Conservation (phyloP, 2,888 invertebrate genomes). For the Byasa hedistus region DNA sequence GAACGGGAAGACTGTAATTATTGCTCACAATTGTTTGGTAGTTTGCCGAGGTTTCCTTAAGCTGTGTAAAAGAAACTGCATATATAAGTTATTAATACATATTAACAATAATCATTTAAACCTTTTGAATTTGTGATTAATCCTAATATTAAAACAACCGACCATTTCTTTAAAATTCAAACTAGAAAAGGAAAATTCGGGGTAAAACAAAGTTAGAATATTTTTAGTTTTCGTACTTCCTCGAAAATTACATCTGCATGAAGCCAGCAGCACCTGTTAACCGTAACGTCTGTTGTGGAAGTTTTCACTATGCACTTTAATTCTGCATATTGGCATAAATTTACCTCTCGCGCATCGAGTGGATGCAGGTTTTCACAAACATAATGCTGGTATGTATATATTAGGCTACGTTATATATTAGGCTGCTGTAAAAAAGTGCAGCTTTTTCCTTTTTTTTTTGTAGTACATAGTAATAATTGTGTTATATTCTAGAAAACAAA, state of each 20-base stretch:
- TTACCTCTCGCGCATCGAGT: slow-evolving; percentile 8
- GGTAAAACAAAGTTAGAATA: neutral
- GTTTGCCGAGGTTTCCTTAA: too few species aligned
- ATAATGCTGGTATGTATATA: neutral
- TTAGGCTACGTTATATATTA: neutral
- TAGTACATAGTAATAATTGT: too few species aligned
- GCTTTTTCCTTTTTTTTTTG: too few species aligned
- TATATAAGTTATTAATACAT: too few species aligned
- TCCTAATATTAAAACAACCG: neutral
- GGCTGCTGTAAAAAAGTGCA: too few species aligned
- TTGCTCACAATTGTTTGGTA: too few species aligned
- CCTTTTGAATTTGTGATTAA: too few species aligned
- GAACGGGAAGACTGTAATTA: too few species aligned
- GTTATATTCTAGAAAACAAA: too few species aligned
- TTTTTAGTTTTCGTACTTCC: slow-evolving; percentile 2
- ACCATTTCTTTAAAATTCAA: neutral
- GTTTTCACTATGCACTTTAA: slow-evolving; percentile 19
- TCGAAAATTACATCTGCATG: slow-evolving; percentile 20
- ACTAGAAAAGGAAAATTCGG: neutral
- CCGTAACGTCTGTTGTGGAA: slow-evolving; percentile 5
- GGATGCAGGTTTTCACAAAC: neutral
- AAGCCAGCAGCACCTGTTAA: slow-evolving; percentile 20
- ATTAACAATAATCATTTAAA: too few species aligned
- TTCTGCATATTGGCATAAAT: slow-evolving; percentile 11
- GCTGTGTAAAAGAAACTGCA: too few species aligned